Evolutionary conservation across 2,888 invertebrate species (phyloP), one percentile per base, ranked within the genome.

Genomic region (Serripes groenlandicus): DNA sequence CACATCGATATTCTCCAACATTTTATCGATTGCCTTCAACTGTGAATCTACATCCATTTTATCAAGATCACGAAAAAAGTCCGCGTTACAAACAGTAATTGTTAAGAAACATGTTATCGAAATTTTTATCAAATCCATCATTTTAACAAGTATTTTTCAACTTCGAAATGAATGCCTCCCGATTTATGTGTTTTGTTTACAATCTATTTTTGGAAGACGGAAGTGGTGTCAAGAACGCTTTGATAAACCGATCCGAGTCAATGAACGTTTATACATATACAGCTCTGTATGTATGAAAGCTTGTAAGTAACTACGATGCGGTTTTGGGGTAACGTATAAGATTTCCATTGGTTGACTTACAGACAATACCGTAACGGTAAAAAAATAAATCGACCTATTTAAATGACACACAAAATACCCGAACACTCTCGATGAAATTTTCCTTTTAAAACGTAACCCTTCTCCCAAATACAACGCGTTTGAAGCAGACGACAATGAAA

Each of bases 21-120:
- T 76, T 18, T 78, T 73, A 37, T 81, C 84, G 28, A 85, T 72
- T 37, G 75, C 84, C 15, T 70, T 66, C 1, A 85, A 69, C 58
- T 85, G 72, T n/a, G 81, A 34, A 66, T 85, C 84, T 21, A 85
- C 75, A 52, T 85, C 84, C 7, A 85, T 52, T 62, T 85, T 81
- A 1, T 85, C 78, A 0, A 85, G 49, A 64, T 85, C 74, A 30
- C 62, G 68, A 34, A 85, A 78, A 49, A 85, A 85, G 15, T 73
- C 73, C 15, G 58, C 71, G 18, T 32, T 3, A 35, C 71, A 58
- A 49, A 28, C 11, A 42, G 42, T 42, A n/a, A n/a, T n/a, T n/a
- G n/a, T n/a, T n/a, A n/a, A n/a, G n/a, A n/a, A n/a, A n/a, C n/a
- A n/a, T n/a, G n/a, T n/a, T n/a, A n/a, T n/a, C n/a, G n/a, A n/a